phyloP scores from a whole-genome alignment of 1,140 invertebrate species.

The Ctenoplectra terminalis region DNA sequence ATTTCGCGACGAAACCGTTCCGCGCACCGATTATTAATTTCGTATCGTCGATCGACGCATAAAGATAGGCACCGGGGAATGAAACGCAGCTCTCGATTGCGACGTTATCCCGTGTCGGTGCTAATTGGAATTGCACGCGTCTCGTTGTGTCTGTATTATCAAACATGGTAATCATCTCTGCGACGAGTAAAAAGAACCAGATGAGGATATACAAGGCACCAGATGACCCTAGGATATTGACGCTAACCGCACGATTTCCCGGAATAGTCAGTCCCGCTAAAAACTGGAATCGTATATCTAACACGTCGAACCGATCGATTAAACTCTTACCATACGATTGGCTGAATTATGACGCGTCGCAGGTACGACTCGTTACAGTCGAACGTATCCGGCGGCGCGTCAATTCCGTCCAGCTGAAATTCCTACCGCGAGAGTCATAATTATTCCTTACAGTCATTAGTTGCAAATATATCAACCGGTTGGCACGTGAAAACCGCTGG shows the following conservation, averaged over 20 bases:
- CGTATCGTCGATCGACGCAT: background rate
- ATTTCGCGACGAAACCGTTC: background rate
- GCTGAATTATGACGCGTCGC: conserved; percentile 34
- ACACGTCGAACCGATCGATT: background rate
- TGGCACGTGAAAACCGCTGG: conserved; percentile 51
- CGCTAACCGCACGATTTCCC: background rate
- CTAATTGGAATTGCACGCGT: background rate
- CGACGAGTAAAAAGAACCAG: background rate
- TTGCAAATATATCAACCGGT: conserved; percentile 59
- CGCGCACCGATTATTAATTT: conserved; percentile 19
- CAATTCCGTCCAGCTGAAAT: conserved; percentile 43
- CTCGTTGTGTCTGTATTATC: no score
- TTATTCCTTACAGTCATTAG: conserved; percentile 64
- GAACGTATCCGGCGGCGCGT: conserved; percentile 1
- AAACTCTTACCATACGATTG: conserved; percentile 25
- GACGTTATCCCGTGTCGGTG: background rate
- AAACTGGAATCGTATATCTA: background rate
- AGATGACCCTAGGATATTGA: background rate
- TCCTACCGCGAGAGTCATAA: conserved; percentile 50
- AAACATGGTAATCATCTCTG: background rate
- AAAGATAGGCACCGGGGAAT: background rate
- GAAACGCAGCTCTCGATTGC: background rate
- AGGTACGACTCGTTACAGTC: background rate
- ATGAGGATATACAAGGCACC: background rate
- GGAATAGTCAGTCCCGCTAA: background rate